Conservation (phyloP, 1,140 invertebrate genomes). For the Calephelis virginiensis region DNA sequence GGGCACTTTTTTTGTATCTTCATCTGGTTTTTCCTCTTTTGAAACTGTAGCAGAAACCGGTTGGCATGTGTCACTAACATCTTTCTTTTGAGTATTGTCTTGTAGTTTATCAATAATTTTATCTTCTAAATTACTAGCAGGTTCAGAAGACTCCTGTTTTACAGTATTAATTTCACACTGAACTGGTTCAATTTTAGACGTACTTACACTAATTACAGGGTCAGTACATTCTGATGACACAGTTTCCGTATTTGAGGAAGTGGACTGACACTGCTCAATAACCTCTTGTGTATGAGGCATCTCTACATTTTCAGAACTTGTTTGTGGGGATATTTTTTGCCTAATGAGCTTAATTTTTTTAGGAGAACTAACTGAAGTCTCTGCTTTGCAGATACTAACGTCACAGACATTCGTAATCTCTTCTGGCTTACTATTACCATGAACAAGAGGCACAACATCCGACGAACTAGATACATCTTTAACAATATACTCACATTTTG, state of each 20-base stretch:
- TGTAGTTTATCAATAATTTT: background rate
- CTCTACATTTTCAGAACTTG: constrained; percentile 35
- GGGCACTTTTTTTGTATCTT: constrained; percentile 25
- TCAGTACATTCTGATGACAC: constrained; percentile 15
- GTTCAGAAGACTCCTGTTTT: constrained; percentile 6
- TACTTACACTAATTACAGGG: background rate
- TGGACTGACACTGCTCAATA: constrained; percentile 59
- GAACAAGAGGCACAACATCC: constrained; percentile 58
- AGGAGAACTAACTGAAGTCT: constrained; percentile 62
- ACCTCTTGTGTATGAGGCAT: constrained; percentile 27
- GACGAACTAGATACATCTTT: constrained; percentile 75
- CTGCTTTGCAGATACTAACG: constrained; percentile 72
- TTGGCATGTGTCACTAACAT: background rate
- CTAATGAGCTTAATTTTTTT: constrained; percentile 74
- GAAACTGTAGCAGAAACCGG: background rate
- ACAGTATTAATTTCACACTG: background rate
- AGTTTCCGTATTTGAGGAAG: constrained; percentile 43
- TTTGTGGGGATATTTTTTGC: constrained; percentile 52
- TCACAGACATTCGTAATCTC: constrained; percentile 70
- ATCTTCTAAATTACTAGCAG: constrained; percentile 1
- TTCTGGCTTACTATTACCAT: constrained; percentile 62
- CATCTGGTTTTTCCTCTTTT: constrained; percentile 15
- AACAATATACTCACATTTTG: constrained; percentile 54
- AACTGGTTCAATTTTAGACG: constrained; percentile 1
- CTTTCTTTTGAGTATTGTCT: constrained; percentile 18